A percentile compares a stretch with the other conserved stretches of the same genome.
Evolutionary conservation across 2,797 vertebrate species (phyloP).

Genomic region (Macrochelys suwanniensis): DNA sequence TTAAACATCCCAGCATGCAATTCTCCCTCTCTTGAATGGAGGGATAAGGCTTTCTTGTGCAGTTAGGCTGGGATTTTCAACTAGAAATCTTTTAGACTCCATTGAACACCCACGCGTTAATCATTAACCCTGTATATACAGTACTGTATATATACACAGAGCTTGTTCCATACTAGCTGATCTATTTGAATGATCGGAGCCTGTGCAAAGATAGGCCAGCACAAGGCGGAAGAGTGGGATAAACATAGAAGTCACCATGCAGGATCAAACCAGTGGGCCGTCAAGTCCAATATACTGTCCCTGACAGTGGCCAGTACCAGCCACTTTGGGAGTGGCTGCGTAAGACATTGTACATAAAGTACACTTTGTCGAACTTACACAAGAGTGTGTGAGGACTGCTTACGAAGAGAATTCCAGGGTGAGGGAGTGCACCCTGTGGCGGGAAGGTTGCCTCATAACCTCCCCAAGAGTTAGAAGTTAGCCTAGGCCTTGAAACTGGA

Average conservation of each 20-base stretch:
- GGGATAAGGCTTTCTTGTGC: neutral
- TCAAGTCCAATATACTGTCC: neutral
- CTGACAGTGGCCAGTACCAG: neutral
- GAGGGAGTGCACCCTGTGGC: neutral
- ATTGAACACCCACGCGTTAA: neutral
- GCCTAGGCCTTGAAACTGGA: neutral
- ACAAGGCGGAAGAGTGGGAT: neutral
- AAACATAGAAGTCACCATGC: neutral
- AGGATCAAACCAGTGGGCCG: neutral
- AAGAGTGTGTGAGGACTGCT: neutral
- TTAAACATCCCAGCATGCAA: neutral
- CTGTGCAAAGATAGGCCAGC: neutral
- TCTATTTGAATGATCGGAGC: neutral
- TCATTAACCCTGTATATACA: neutral
- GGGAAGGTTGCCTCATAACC: neutral
- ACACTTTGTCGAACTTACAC: neutral
- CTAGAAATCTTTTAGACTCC: neutral
- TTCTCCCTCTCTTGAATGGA: neutral
- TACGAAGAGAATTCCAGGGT: neutral
- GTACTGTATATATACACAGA: fast-evolving
- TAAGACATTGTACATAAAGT: neutral
- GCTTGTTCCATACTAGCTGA: neutral
- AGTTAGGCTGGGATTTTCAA: neutral
- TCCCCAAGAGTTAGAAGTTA: neutral
- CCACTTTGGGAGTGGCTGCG: neutral